These are phyloP conservation scores for Perizoma flavofasciatum DNA, from an alignment of 2,888 invertebrate species.

Conservation along the genomic window DNA sequence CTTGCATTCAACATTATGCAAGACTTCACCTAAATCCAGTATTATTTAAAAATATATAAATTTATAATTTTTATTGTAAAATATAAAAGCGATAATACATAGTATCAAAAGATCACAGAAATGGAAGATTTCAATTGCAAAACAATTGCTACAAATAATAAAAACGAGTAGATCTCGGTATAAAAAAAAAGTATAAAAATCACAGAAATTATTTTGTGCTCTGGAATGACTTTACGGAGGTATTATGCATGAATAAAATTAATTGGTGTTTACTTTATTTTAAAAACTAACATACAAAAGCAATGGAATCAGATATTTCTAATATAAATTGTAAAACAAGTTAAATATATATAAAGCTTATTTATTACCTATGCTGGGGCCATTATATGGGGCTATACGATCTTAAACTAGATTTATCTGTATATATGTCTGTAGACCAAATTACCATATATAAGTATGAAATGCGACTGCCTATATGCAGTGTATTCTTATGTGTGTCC, in stretches of 20 bases:
- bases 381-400: slow-evolving; percentile 30
- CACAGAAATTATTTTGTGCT: slow-evolving; percentile 50
- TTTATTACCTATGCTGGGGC: slow-evolving; percentile 2
- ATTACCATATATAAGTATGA: neutral
- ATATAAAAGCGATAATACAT: slow-evolving; percentile 26
- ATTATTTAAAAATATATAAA: too few species aligned
- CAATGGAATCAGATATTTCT: slow-evolving; percentile 9
- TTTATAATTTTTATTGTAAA: slow-evolving; percentile 10
- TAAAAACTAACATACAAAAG: neutral
- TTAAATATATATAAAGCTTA: slow-evolving; percentile 7
- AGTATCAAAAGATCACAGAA: slow-evolving; percentile 66
- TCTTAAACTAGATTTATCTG: slow-evolving; percentile 22
- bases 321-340: slow-evolving; percentile 6
- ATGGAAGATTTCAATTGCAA: slow-evolving; percentile 64
- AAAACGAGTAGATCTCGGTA: slow-evolving; percentile 31
- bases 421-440: neutral
- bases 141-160: slow-evolving; percentile 44
- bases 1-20: too few species aligned
- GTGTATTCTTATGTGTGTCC: too few species aligned
- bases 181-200: slow-evolving; percentile 43
- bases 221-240: slow-evolving; percentile 41
- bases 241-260: neutral
- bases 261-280: neutral
- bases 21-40: too few species aligned
- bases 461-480: too few species aligned